Percentiles rank a stretch among this genome's conserved stretches.
These are phyloP conservation scores for Drosophila fuyamai DNA, from an alignment of 1,140 invertebrate species.

Conservation along the genomic window DNA sequence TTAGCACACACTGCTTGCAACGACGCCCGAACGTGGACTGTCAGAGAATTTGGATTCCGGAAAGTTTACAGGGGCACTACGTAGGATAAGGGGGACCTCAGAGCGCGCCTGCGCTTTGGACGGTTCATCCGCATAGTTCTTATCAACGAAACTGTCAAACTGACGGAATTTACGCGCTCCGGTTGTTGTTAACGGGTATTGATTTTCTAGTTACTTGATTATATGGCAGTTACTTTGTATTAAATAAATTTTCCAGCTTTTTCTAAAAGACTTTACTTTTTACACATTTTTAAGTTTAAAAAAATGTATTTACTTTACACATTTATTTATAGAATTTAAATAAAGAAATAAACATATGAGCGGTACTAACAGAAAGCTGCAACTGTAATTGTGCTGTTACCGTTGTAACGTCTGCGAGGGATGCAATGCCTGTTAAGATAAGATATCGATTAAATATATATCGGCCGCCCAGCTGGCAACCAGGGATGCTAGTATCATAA, in stretches of 20 bases:
- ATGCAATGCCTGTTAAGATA: slow-evolving; percentile 25
- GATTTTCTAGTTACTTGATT: slow-evolving; percentile 47
- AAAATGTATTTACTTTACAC: not conserved
- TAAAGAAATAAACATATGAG: slow-evolving; percentile 7
- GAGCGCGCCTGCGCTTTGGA: slow-evolving; percentile 43
- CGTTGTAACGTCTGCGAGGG: slow-evolving; percentile 50
- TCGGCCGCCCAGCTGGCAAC: not conserved
- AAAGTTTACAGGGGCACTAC: slow-evolving; percentile 14
- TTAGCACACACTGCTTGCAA: slow-evolving; percentile 66
- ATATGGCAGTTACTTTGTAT: not conserved
- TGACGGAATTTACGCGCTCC: slow-evolving; percentile 54
- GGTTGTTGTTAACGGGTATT: slow-evolving; percentile 51
- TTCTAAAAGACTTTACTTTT: not conserved
- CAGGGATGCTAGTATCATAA: not conserved
- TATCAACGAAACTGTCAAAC: slow-evolving; percentile 46
- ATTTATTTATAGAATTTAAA: slow-evolving; percentile 1
- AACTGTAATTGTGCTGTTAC: slow-evolving; percentile 13
- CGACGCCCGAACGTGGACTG: slow-evolving; percentile 71
- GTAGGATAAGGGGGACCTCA: not conserved
- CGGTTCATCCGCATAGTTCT: slow-evolving; percentile 17
- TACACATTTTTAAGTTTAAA: not conserved
- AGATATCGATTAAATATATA: not conserved
- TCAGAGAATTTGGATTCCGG: slow-evolving; percentile 25
- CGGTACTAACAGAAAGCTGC: slow-evolving; percentile 16
- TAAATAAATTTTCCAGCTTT: not conserved